Evolutionary conservation across 2,888 invertebrate genomes (phyloP).

Genomic region (Drosophila rellima): DNA sequence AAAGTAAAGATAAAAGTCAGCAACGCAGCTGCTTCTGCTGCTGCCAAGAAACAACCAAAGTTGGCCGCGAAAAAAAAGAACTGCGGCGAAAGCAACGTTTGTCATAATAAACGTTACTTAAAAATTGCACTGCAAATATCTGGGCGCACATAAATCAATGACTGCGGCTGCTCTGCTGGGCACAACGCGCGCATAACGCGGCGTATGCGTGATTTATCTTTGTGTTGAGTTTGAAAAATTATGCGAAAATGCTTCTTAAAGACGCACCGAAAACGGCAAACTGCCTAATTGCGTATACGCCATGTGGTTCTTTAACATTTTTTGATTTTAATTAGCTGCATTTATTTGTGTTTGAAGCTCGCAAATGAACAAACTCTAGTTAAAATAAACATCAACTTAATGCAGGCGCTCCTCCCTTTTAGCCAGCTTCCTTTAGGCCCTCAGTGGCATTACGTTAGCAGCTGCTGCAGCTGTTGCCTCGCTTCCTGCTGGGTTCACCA

Average conservation of each 20-base stretch:
- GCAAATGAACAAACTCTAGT: conserved; percentile 27
- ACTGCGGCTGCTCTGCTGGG: conserved; percentile 22
- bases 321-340: conserved; percentile 44
- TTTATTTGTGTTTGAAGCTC: conserved; percentile 32
- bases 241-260: conserved; percentile 23
- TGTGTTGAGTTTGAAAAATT: conserved; percentile 25
- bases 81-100: conserved; percentile 58
- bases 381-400: conserved; percentile 20
- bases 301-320: conserved; percentile 9
- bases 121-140: conserved; percentile 66
- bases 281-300: conserved; percentile 43
- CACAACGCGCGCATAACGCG: conserved; percentile 18
- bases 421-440: not conserved
- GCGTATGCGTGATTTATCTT: conserved; percentile 57
- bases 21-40: conserved; percentile 13
- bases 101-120: conserved; percentile 78
- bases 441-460: not conserved
- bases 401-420: not conserved
- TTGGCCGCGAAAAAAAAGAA: conserved; percentile 16
- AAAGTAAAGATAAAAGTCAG: conserved; percentile 2
- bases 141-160: conserved; percentile 69
- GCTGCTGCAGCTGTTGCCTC: conserved; percentile 8
- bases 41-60: conserved; percentile 14
- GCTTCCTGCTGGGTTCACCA: not conserved
- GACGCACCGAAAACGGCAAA: not conserved